Base-by-base conservation (phyloP, 2,797 vertebrate species). In the Megaceryle alcyon region DNA sequence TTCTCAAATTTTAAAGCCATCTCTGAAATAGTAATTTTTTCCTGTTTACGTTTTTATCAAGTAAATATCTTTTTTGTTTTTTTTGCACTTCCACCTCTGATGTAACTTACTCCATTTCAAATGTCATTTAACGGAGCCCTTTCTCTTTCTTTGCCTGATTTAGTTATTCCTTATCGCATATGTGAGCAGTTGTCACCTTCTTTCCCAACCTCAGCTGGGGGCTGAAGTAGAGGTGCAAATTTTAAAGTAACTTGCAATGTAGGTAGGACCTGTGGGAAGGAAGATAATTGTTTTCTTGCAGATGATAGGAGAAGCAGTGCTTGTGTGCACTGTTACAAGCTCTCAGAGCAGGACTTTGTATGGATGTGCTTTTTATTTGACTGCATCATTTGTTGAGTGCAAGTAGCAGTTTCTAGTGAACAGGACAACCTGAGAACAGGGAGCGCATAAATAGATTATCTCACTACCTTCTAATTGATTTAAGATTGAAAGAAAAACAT, bases 141-240 rank as follows among this genome's bases (percentile, higher is more conserved):
- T 81, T 16, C 7, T 71, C 25, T 56, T 69, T 29, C 39, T 68
- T 41, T 29, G 28, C 21, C 43, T 56, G 35, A 28, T 35, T 33
- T 26, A 51, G 12, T 41, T 35, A 33, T 53, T 48, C 29, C 22
- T 43, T 73, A 49, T 28, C 15, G 39, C 21, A 6, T 8, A 9
- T 6, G 3, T 0, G 1, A 48, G 16, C 0, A 1, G 33, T 93
- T 60, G 25, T 72, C 29, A n/a, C 23, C 21, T 37, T 43, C n/a
- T 57, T 81, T 54, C 31, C 37, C 33, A 57, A 0, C 8, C 25
- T 78, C 65, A 43, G n/a, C n/a, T 64, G 44, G 26, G 28, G 7
- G 63, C 61, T 59, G 49, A 64, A 78, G 49, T 33, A 29, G 37
- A 63, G 12, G 8, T 28, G 14, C 6, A 41, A 41, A 16, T 51